phyloP scores from a whole-genome alignment of 2,113 vertebrate species.

The Chiloscyllium plagiosum region DNA sequence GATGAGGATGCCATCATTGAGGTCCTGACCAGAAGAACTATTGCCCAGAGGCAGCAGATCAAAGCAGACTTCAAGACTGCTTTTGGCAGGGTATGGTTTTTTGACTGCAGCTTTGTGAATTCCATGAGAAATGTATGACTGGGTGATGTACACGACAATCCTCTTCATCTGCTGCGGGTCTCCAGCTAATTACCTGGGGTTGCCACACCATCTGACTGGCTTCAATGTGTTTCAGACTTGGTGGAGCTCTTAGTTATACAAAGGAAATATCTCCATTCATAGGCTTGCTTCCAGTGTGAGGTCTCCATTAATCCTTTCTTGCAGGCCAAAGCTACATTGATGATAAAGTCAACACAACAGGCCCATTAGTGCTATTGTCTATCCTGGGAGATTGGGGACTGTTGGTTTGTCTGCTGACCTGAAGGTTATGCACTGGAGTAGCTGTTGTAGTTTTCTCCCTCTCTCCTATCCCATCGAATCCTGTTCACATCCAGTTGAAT shows the following conservation, averaged over 20 bases:
- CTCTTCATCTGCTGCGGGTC: not conserved
- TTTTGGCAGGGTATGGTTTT: constrained; percentile 75
- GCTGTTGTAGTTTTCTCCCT: not conserved
- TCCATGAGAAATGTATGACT: too few species aligned
- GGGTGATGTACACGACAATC: not conserved
- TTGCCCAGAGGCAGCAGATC: constrained; percentile 82
- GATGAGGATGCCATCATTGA: constrained; percentile 72
- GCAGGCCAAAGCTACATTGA: not conserved
- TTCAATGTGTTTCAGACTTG: not conserved
- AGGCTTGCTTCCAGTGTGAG: not conserved
- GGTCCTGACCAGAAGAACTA: constrained; percentile 61
- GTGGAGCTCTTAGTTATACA: too few species aligned
- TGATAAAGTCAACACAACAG: not conserved
- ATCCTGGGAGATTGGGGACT: too few species aligned
- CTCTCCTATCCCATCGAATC: not conserved
- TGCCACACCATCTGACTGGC: not conserved
- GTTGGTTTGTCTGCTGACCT: too few species aligned
- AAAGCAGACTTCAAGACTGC: constrained; percentile 70
- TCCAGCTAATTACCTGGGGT: not conserved
- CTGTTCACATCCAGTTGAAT: not conserved
- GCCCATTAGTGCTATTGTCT: not conserved
- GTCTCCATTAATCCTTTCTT: not conserved
- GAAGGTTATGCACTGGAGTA: not conserved
- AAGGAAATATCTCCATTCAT: not conserved
- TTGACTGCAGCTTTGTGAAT: not conserved